Evolutionary conservation across 2,888 invertebrate genomes (phyloP).

Genomic region (Zaprionus obscuricornis): DNA sequence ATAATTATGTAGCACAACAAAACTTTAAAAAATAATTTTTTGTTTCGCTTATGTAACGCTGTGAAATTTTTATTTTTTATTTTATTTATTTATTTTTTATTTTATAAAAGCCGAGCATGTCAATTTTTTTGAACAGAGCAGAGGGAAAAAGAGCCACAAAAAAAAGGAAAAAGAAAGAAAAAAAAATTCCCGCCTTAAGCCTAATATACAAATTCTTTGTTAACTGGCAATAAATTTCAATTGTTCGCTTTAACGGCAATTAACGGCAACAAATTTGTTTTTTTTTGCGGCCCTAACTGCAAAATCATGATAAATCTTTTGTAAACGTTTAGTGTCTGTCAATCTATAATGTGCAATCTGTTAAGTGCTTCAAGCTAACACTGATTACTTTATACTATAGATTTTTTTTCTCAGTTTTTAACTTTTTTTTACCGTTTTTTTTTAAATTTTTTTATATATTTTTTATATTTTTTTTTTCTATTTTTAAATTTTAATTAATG

Average conservation of each 20-base stretch:
- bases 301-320: conserved; percentile 28
- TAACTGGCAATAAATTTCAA: conserved; percentile 39
- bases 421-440: conserved; percentile 5
- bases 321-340: conserved; percentile 25
- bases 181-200: conserved; percentile 26
- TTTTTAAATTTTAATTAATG: conserved; percentile 5
- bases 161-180: conserved; percentile 31
- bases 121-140: conserved; percentile 30
- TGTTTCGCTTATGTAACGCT: conserved; percentile 43
- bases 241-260: conserved; percentile 24
- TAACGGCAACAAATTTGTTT: conserved; percentile 11
- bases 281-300: conserved; percentile 27
- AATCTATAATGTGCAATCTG: conserved; percentile 42
- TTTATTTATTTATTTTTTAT: no score
- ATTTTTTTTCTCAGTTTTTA: no score
- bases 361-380: conserved; percentile 10
- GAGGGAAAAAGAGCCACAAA: conserved; percentile 7
- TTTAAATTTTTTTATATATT: background rate
- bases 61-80: conserved; percentile 54
- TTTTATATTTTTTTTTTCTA: conserved; percentile 1
- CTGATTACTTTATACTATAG: no score
- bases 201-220: conserved; percentile 51
- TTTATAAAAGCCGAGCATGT: conserved; percentile 42
- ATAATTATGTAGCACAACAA: conserved; percentile 51
- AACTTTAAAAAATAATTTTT: conserved; percentile 32